phyloP scores from a whole-genome alignment of 2,888 invertebrate species.

The Zaprionus obscuricornis region DNA sequence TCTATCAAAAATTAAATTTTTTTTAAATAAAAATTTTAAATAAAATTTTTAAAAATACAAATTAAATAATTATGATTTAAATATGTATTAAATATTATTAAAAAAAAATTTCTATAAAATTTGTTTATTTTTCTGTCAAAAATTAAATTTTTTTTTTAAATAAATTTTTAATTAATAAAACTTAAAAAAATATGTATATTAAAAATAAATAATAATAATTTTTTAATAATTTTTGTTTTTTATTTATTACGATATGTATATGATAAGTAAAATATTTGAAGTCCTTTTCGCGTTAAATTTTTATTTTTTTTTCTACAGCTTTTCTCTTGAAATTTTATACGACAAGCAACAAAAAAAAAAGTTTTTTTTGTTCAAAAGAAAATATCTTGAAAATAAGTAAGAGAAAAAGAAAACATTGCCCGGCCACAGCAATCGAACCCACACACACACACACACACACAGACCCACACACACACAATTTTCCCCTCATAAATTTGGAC shows the following conservation, averaged over 20 bases:
- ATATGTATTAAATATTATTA: too few species aligned
- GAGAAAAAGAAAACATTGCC: slow-evolving; percentile 50
- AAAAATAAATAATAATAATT: too few species aligned
- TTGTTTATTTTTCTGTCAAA: neutral
- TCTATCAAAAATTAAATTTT: too few species aligned
- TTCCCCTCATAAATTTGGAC: slow-evolving; percentile 1
- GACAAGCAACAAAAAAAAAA: slow-evolving; percentile 37
- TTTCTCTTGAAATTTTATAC: slow-evolving; percentile 5
- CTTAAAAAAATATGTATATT: neutral
- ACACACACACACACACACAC: slow-evolving; percentile 18
- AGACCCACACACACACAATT: neutral
- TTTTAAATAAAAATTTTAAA: too few species aligned
- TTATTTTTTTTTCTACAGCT: slow-evolving; percentile 14
- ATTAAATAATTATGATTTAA: neutral
- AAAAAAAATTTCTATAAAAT: neutral
- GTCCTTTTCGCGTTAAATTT: slow-evolving; percentile 7
- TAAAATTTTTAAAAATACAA: too few species aligned
- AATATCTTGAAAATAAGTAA: slow-evolving; percentile 47
- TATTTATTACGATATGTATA: neutral
- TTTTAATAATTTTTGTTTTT: neutral
- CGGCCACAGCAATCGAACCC: slow-evolving; percentile 31
- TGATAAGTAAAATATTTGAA: neutral
- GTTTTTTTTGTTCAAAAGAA: slow-evolving; percentile 38
- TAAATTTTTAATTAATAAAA: neutral
- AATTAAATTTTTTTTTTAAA: neutral